Base-by-base conservation (phyloP, 1,140 invertebrate species). In the Microplitis demolitor region DNA sequence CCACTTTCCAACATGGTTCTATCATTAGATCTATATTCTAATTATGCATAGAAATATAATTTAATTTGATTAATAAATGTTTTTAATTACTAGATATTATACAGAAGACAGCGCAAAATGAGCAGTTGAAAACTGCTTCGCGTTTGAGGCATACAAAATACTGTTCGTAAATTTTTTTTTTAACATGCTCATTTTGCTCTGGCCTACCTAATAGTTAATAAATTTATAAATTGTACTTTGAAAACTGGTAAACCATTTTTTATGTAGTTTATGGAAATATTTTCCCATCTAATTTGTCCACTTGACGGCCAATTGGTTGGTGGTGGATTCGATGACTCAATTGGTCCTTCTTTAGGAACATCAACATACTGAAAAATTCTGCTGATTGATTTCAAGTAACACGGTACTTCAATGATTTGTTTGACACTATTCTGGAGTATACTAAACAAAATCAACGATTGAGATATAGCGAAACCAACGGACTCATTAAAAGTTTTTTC, bases 381-480 rank as follows among this genome's bases (percentile, higher is more conserved):
- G 83, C 95, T 93, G 0, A 96, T 93, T 45, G 93, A 92, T 0
- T 94, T 95, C 91, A 97, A 93, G 80, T 96, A 91, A 69, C 93
- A 93, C 76, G 91, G 85, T 3, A 91, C 87, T 77, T 91, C 90
- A 3, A 90, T 91, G 11, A 91, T 92, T 79, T 96, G 93, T 67
- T 92, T 88, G 69, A 96, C 91, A 3, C 93, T 94, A 89, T 93
- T 95, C 86, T 96, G 95, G 64, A 97, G 90, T 88, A 93, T 92
- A 0, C 94, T 93, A 4, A 92, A 93, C 56, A 97, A 81, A 1
- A 91, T 90, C 77, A 97, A 89, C 0, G 92, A 91, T 81, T 96
- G 96, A 0, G 95, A 94, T 69, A 98, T 92, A 0, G 93, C 93
- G n/a, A 98, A 83, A 5, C 96, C 96, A 16, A 96, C 94, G 54